A percentile compares a stretch with the other conserved stretches of the same genome.
phyloP scores from a whole-genome alignment of 2,888 invertebrate species.

The Tinea pellionella region DNA sequence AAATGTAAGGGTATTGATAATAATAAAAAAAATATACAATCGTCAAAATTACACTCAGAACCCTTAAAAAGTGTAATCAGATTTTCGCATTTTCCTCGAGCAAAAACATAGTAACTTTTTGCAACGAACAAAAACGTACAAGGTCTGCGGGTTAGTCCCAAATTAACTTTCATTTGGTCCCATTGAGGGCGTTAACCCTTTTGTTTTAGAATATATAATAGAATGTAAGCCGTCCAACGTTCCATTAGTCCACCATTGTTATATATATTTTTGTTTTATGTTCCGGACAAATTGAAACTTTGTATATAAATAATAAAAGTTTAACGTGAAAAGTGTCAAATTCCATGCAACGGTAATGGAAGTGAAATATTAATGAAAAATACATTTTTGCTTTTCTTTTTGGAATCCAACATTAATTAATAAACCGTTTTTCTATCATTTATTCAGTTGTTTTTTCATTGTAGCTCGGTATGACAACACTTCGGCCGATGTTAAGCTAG shows the following conservation, averaged over 20 bases:
- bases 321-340: not conserved
- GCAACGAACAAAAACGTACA: not conserved
- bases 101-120: not conserved
- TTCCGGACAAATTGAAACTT: not conserved
- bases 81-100: not conserved
- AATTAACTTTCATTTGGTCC: not conserved
- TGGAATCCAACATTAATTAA: not conserved
- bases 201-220: not conserved
- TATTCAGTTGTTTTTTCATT: too few species aligned
- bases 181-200: not conserved
- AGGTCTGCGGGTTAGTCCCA: not conserved
- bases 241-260: not conserved
- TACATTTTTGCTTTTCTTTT: not conserved
- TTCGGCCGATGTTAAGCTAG: too few species aligned
- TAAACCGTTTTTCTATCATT: too few species aligned
- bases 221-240: not conserved
- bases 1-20: too few species aligned
- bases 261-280: not conserved
- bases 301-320: not conserved
- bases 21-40: not conserved
- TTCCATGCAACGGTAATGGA: not conserved
- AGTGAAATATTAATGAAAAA: not conserved
- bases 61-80: not conserved
- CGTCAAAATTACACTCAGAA: not conserved
- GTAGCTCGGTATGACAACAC: too few species aligned